Conservation (phyloP, 2,113 vertebrate species). For the Salminus brasiliensis region DNA sequence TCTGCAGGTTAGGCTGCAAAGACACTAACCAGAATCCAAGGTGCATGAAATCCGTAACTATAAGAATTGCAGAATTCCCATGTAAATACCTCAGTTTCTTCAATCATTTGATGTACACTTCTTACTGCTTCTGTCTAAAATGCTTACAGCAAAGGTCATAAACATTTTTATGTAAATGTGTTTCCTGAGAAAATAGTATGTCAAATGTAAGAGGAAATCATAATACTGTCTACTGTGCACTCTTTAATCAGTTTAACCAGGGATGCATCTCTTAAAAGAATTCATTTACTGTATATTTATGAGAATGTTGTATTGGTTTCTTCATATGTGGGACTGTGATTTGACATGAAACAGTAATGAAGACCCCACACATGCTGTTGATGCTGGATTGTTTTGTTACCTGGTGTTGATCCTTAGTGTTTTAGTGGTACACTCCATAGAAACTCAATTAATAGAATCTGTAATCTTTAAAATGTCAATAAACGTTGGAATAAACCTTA, state of each 20-base stretch:
- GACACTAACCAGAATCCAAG: background rate
- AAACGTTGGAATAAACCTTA: constrained; percentile 14
- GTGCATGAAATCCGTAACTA: background rate
- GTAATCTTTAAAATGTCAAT: constrained; percentile 34
- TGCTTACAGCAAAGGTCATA: background rate
- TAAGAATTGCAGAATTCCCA: background rate
- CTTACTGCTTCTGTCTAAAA: background rate
- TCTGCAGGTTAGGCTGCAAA: background rate
- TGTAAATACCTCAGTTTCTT: constrained; percentile 15
- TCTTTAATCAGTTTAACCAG: background rate
- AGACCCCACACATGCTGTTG: constrained; percentile 7
- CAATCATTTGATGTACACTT: constrained; percentile 1
- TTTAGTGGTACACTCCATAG: constrained; percentile 24
- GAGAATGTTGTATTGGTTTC: constrained; percentile 4
- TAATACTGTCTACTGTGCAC: background rate
- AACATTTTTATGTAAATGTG: background rate
- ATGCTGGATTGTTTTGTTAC: constrained; percentile 52
- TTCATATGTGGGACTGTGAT: constrained; percentile 1
- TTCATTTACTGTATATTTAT: constrained; percentile 16
- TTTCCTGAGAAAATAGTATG: background rate
- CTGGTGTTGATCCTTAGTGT: constrained; percentile 50
- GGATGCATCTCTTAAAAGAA: background rate
- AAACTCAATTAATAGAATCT: constrained; percentile 19
- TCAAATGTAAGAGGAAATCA: background rate
- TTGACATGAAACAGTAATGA: background rate